Percentiles rank a stretch among this genome's conserved stretches.
Evolutionary conservation across 2,113 vertebrate species (phyloP).

Genomic region (Saccopteryx leptura): DNA sequence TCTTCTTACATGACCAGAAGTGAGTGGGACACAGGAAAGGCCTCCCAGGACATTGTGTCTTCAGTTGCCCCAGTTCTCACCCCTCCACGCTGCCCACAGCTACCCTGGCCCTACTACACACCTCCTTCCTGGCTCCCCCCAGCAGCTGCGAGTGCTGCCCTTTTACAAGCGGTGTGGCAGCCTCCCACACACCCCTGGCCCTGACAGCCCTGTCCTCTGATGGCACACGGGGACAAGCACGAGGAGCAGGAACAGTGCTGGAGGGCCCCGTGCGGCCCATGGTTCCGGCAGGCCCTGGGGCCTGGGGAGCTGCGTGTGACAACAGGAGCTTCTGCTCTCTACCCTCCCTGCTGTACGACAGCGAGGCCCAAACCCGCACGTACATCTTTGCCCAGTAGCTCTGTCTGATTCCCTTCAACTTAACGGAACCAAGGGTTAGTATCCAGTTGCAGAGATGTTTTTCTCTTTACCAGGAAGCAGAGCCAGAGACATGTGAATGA

Average conservation of each 20-base stretch:
- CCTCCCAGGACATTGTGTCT: rapidly evolving
- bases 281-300: neutral
- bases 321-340: neutral
- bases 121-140: neutral
- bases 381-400: neutral
- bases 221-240: rapidly evolving
- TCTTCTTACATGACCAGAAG: neutral
- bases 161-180: rapidly evolving
- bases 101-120: rapidly evolving
- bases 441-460: neutral
- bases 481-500: neutral
- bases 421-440: no score
- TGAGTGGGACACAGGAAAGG: neutral
- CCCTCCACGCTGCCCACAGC: neutral
- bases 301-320: neutral
- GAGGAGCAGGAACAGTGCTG: neutral
- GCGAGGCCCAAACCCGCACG: neutral
- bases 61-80: neutral
- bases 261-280: rapidly evolving
- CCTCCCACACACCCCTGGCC: neutral
- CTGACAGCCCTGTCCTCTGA: neutral
- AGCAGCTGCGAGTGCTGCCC: neutral
- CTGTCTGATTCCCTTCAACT: neutral
- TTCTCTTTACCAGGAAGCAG: slow-evolving; percentile 19
- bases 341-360: neutral